Evolutionary conservation across 1,140 invertebrate genomes (phyloP).

Genomic region (Bursaphelenchus mucronatus): DNA sequence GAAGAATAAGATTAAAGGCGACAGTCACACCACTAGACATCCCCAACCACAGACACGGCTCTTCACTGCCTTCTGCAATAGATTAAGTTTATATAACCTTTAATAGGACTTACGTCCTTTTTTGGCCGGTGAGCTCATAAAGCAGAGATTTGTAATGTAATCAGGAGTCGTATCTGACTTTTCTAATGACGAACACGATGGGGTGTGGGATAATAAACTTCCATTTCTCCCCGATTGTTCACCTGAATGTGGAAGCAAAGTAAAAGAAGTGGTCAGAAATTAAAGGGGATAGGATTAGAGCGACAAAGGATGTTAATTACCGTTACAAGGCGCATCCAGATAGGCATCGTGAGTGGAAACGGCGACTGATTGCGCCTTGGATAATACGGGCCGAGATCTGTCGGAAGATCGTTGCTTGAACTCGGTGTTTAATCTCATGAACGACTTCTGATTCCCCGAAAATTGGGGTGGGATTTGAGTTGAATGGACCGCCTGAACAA

Average conservation of each 20-base stretch:
- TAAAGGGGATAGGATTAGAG: background rate
- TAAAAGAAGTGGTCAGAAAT: background rate
- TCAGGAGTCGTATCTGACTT: conserved; percentile 5
- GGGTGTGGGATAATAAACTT: too few species aligned
- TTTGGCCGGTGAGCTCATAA: conserved; percentile 26
- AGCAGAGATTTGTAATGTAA: background rate
- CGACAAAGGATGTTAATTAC: conserved; percentile 10
- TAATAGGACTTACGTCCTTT: conserved; percentile 39
- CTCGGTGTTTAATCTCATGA: conserved; percentile 46
- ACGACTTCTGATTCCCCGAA: conserved; percentile 27
- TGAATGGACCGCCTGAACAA: conserved; percentile 20
- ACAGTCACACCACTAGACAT: conserved; percentile 48
- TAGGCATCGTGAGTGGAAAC: conserved; percentile 6
- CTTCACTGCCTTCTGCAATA: conserved; percentile 44
- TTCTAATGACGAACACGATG: conserved; percentile 3
- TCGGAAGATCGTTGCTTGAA: conserved; percentile 42
- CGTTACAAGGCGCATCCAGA: conserved; percentile 16
- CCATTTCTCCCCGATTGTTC: too few species aligned
- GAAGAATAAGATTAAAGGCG: conserved; percentile 54
- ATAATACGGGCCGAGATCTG: conserved; percentile 40
- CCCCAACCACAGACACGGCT: conserved; percentile 54
- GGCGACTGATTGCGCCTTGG: conserved; percentile 53
- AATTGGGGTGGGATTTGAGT: conserved; percentile 22
- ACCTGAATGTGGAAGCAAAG: background rate
- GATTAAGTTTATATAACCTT: background rate